These are phyloP conservation scores for Taeniopygia guttata DNA, from an alignment of 2,797 vertebrate genomes.

Conservation along the genomic window DNA sequence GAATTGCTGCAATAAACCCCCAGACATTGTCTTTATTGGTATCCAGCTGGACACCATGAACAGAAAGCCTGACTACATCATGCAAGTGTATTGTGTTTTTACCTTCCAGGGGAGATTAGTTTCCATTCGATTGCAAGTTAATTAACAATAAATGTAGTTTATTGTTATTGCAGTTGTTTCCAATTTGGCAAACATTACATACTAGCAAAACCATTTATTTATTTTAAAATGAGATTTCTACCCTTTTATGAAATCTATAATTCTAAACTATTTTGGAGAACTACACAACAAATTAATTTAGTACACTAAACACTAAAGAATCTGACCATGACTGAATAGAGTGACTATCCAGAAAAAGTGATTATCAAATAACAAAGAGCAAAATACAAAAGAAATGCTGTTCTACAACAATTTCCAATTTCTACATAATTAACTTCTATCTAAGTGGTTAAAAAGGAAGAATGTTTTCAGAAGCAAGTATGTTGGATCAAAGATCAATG, in stretches of 20 bases:
- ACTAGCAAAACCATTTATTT: not conserved
- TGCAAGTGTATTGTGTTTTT: not conserved
- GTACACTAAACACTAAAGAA: not conserved
- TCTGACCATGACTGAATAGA: not conserved
- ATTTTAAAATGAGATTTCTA: not conserved
- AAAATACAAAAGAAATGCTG: not conserved
- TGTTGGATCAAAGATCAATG: constrained; percentile 14
- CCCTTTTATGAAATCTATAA: not conserved
- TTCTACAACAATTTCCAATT: not conserved
- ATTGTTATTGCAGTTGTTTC: not conserved
- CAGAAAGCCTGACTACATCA: not conserved
- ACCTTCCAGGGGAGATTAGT: not conserved
- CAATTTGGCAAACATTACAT: not conserved
- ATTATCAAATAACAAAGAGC: not conserved
- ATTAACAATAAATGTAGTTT: not conserved
- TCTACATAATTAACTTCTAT: not conserved
- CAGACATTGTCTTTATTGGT: not conserved
- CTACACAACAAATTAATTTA: not conserved
- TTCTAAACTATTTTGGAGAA: not conserved
- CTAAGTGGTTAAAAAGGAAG: not conserved
- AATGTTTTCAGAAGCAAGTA: not conserved
- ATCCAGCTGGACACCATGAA: not conserved
- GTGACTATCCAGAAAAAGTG: not conserved
- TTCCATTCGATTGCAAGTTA: not conserved
- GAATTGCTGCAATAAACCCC: not conserved